Conservation (phyloP, 2,888 invertebrate species). For the Azorinus chamasolen region DNA sequence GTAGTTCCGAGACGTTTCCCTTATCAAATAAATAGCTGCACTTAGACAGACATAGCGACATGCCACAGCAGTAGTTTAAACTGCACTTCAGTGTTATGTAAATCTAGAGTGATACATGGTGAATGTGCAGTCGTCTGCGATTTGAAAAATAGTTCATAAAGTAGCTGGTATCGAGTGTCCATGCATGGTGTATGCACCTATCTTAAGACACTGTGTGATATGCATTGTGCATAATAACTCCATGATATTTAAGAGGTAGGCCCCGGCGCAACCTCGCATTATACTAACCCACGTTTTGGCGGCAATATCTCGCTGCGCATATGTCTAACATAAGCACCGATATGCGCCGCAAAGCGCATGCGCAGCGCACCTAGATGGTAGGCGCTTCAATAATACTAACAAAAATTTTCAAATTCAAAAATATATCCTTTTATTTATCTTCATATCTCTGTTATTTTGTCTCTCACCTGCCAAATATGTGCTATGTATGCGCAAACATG, state of each 20-base stretch:
- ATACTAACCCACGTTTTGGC: conserved; percentile 56
- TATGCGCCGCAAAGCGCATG: conserved; percentile 58
- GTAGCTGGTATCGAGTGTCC: conserved; percentile 32
- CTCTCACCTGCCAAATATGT: not conserved
- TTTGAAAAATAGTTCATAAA: conserved; percentile 28
- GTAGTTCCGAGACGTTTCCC: conserved; percentile 45
- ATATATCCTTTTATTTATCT: not conserved
- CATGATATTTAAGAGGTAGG: conserved; percentile 58
- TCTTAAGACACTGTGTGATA: conserved; percentile 36
- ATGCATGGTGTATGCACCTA: conserved; percentile 44
- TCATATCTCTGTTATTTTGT: not conserved
- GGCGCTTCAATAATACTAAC: not conserved
- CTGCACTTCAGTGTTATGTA: conserved; percentile 32
- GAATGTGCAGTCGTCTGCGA: conserved; percentile 36
- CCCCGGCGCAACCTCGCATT: conserved; percentile 59
- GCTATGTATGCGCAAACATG: not conserved
- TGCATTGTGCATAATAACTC: conserved; percentile 57
- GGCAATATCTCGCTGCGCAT: conserved; percentile 57
- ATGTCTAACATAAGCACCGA: conserved; percentile 58
- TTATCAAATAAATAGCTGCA: conserved; percentile 42
- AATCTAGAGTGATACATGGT: conserved; percentile 27
- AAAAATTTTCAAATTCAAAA: not conserved
- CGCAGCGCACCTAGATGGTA: conserved; percentile 37
- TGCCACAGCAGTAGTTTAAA: conserved; percentile 25
- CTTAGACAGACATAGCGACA: conserved; percentile 43